phyloP scores from a whole-genome alignment of 2,113 vertebrate genomes.

The Gobio gobio region DNA sequence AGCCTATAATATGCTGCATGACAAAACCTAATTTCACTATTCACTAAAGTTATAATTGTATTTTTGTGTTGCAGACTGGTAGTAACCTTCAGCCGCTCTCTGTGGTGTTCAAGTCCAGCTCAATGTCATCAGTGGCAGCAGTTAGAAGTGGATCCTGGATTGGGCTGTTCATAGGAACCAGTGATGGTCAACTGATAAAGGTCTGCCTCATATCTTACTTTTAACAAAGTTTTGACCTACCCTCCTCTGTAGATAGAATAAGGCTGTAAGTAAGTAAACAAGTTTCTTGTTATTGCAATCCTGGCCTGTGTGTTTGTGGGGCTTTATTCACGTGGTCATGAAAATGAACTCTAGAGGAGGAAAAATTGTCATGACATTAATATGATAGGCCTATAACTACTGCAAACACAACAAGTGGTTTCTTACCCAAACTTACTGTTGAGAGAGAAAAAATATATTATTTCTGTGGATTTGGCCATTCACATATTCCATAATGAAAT shows the following conservation, averaged over 20 bases:
- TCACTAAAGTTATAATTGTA: background rate
- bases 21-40: too few species aligned
- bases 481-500: too few species aligned
- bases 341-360: too few species aligned
- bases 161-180: constrained; percentile 52
- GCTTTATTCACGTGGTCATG: background rate
- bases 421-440: too few species aligned
- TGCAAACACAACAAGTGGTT: too few species aligned
- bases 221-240: background rate
- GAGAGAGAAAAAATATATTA: too few species aligned
- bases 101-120: constrained; percentile 51
- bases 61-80: background rate
- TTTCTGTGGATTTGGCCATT: too few species aligned
- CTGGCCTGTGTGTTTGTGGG: too few species aligned
- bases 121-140: constrained; percentile 50
- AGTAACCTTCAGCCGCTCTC: background rate
- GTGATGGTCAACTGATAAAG: constrained; percentile 50
- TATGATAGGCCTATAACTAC: too few species aligned
- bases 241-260: background rate
- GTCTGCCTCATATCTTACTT: background rate
- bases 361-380: too few species aligned
- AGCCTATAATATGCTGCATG: too few species aligned
- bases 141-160: constrained; percentile 14
- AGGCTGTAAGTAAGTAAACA: too few species aligned
- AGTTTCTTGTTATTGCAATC: background rate